Evolutionary conservation across 2,888 invertebrate species (phyloP).

Genomic region (Meloe dianella): DNA sequence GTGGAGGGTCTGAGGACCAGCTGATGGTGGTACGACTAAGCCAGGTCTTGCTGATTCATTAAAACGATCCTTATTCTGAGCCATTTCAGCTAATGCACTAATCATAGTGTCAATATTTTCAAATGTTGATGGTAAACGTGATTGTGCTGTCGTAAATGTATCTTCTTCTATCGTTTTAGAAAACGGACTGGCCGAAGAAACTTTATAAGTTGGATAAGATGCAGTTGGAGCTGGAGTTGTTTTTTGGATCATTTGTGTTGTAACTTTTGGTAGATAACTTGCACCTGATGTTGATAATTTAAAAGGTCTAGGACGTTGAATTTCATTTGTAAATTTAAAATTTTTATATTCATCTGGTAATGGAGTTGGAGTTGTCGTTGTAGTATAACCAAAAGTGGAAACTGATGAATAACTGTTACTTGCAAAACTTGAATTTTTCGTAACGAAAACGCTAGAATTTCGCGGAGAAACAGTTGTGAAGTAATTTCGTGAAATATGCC

Average conservation of each 20-base stretch:
- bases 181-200: conserved; percentile 56
- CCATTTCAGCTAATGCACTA: conserved; percentile 69
- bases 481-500: conserved; percentile 12
- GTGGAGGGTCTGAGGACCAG: conserved; percentile 78
- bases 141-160: conserved; percentile 54
- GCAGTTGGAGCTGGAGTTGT: conserved; percentile 15
- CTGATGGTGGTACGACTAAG: conserved; percentile 73
- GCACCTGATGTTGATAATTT: conserved; percentile 29
- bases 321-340: neutral
- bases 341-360: neutral
- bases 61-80: conserved; percentile 62
- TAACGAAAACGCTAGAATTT: conserved; percentile 20
- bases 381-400: neutral
- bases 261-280: conserved; percentile 2
- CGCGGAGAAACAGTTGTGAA: neutral
- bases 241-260: neutral
- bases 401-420: conserved; percentile 5
- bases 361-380: neutral
- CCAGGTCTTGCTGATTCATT: conserved; percentile 65
- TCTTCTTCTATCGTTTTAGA: conserved; percentile 18
- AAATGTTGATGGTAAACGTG: conserved; percentile 58
- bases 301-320: conserved; percentile 43
- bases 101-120: conserved; percentile 75
- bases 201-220: conserved; percentile 44
- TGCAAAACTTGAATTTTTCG: conserved; percentile 14